Percentiles rank a stretch among this genome's conserved stretches.
phyloP scores from a whole-genome alignment of 2,888 invertebrate genomes.

The Aspidiotus rigidus region DNA sequence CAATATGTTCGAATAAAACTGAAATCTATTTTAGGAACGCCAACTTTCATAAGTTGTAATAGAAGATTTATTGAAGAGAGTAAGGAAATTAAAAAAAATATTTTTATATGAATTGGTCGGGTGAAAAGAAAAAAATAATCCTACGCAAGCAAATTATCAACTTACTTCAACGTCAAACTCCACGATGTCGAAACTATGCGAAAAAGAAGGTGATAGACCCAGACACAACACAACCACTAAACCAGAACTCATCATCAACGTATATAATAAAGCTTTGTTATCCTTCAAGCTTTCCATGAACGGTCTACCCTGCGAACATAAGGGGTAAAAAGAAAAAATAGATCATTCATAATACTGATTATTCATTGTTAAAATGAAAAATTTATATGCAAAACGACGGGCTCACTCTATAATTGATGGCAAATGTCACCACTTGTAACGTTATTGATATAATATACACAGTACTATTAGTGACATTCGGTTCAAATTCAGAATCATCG shows the following conservation, averaged over 20 bases:
- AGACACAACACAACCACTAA: conserved; percentile 76
- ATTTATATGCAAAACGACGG: not conserved
- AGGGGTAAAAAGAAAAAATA: not conserved
- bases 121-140: conserved; percentile 34
- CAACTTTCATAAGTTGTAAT: too few species aligned
- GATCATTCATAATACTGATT: not conserved
- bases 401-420: conserved; percentile 92
- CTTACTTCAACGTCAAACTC: conserved; percentile 84
- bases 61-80: too few species aligned
- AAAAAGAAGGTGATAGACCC: conserved; percentile 74
- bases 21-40: too few species aligned
- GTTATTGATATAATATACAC: conserved; percentile 98
- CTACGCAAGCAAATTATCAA: conserved; percentile 37
- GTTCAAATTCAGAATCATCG: conserved; percentile 76
- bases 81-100: not conserved
- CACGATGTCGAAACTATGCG: conserved; percentile 87
- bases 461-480: conserved; percentile 91
- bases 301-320: conserved; percentile 71
- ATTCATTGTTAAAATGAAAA: not conserved
- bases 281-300: conserved; percentile 94
- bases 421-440: conserved; percentile 95
- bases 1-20: too few species aligned
- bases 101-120: not conserved
- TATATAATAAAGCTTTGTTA: conserved; percentile 86
- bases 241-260: conserved; percentile 70